Conservation (phyloP, 2,797 vertebrate genomes). For the Gambusia yucatana region DNA sequence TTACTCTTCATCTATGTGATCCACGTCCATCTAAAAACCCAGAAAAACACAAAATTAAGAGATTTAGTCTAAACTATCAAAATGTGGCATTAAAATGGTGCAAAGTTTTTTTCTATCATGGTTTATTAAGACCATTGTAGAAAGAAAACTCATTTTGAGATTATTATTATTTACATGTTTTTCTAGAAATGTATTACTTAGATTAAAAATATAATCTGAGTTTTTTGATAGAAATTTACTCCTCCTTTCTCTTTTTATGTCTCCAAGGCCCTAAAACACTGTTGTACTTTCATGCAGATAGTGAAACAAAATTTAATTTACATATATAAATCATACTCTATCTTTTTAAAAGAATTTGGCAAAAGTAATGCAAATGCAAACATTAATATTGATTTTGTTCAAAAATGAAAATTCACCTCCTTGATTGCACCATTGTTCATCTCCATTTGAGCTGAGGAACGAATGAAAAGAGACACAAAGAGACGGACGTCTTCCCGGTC, state of each 20-base stretch:
- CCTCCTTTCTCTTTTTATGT: no score
- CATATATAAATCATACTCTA: neutral
- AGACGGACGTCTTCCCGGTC: neutral
- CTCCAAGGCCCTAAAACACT: no score
- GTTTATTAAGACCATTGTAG: no score
- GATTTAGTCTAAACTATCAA: neutral
- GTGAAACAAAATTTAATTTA: neutral
- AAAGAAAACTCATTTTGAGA: no score
- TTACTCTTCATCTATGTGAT: slow-evolving; percentile 40
- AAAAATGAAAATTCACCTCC: slow-evolving; percentile 37
- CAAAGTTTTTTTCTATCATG: no score
- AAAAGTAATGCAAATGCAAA: neutral
- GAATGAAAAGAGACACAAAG: neutral
- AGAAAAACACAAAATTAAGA: neutral
- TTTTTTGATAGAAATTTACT: no score
- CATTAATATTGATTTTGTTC: neutral
- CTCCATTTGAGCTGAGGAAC: slow-evolving; percentile 41
- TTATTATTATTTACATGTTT: no score
- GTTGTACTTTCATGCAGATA: neutral
- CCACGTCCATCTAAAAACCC: slow-evolving; percentile 43
- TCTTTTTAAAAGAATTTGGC: neutral
- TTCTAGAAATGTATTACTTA: no score
- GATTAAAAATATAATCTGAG: no score
- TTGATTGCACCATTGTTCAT: neutral
- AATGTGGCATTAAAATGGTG: neutral